Evolutionary conservation across 2,888 invertebrate species (phyloP).

Genomic region (Eilema caniola): DNA sequence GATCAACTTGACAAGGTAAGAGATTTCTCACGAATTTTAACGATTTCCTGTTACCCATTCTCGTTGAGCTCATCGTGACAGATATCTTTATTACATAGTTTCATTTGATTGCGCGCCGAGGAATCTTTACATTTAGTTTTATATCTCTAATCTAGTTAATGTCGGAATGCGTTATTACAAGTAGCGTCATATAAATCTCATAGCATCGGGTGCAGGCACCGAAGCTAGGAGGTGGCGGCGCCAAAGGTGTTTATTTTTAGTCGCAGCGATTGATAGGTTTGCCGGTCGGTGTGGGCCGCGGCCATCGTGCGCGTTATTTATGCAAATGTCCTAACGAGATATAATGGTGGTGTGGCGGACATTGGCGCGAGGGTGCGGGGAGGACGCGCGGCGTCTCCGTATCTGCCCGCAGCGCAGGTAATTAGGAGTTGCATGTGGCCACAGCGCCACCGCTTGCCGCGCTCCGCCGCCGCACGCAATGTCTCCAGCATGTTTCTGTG

Average conservation of each 20-base stretch:
- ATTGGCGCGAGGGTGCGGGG: conserved; percentile 44
- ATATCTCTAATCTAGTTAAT: conserved; percentile 77
- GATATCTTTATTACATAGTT: conserved; percentile 81
- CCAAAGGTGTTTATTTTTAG: conserved; percentile 79
- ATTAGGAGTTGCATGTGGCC: conserved; percentile 82
- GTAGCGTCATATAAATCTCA: conserved; percentile 66
- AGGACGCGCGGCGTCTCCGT: conserved; percentile 69
- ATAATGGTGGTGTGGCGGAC: conserved; percentile 73
- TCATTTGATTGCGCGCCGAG: conserved; percentile 70
- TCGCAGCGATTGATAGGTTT: conserved; percentile 79
- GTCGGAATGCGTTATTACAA: conserved; percentile 75
- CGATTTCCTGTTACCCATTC: conserved; percentile 81
- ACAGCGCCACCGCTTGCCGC: conserved; percentile 45
- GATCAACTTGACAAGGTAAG: conserved; percentile 55
- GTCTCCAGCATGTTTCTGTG: conserved; percentile 77
- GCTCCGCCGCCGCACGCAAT: conserved; percentile 59
- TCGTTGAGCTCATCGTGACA: conserved; percentile 71
- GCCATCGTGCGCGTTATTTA: conserved; percentile 78
- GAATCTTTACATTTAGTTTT: conserved; percentile 68
- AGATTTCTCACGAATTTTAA: conserved; percentile 84
- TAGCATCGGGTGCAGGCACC: conserved; percentile 48
- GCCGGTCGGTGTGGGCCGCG: conserved; percentile 70
- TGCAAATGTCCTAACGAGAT: conserved; percentile 86
- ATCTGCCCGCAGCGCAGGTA: conserved; percentile 79
- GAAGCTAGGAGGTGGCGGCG: conserved; percentile 63